A percentile compares a stretch with the other conserved stretches of the same genome.
Conservation (phyloP, 2,888 invertebrate species). For the Amphimallon solstitiale region DNA sequence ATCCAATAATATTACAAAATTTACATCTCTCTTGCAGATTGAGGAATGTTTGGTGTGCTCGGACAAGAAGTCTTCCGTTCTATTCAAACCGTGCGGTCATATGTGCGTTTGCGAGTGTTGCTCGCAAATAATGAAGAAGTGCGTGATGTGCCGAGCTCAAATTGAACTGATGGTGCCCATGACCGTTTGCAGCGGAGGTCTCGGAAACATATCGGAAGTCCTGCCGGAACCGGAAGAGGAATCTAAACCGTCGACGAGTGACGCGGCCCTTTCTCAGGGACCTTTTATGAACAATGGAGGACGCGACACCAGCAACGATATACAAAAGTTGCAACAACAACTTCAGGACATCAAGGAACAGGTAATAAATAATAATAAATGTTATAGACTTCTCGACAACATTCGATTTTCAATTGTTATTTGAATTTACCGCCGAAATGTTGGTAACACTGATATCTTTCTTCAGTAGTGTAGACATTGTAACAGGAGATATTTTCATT, state of each 20-base stretch:
- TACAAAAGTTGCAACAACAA: conserved; percentile 92
- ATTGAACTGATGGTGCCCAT: conserved; percentile 76
- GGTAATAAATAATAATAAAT: too few species aligned
- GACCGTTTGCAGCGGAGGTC: conserved; percentile 60
- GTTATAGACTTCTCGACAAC: too few species aligned
- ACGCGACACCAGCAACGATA: conserved; percentile 79
- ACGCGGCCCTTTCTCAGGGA: conserved; percentile 61
- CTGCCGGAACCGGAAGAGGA: conserved; percentile 65
- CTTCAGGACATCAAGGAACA: conserved; percentile 97
- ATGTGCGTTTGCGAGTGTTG: conserved; percentile 93
- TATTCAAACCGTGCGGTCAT: conserved; percentile 96
- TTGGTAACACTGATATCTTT: too few species aligned
- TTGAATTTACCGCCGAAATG: too few species aligned
- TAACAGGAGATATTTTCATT: too few species aligned
- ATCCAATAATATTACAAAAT: too few species aligned
- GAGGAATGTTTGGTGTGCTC: conserved; percentile 97
- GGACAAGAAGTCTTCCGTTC: conserved; percentile 89
- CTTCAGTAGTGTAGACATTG: too few species aligned
- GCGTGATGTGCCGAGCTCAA: conserved; percentile 92
- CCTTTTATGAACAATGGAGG: conserved; percentile 75
- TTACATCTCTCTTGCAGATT: conserved; percentile 77
- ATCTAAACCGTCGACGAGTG: conserved; percentile 58
- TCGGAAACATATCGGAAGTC: conserved; percentile 65
- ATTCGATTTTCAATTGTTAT: neutral
- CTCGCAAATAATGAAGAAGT: conserved; percentile 96